These are phyloP conservation scores for Pampus argenteus DNA, from an alignment of 2,797 vertebrate genomes.

Conservation along the genomic window DNA sequence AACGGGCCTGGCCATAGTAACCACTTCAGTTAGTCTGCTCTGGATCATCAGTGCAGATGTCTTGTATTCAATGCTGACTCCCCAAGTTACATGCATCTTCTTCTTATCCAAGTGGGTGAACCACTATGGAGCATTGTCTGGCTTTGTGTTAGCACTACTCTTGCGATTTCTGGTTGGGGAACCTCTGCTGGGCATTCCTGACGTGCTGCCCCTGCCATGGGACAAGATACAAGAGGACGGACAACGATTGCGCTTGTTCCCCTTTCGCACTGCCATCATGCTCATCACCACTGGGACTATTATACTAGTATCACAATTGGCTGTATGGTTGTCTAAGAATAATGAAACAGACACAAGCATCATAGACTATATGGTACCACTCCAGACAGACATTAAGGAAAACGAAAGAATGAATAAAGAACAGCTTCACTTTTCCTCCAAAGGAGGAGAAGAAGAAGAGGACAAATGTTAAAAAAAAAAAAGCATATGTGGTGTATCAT, in stretches of 20 bases:
- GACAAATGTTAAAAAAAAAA: neutral
- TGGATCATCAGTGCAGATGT: slow-evolving; percentile 46
- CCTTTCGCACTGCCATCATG: slow-evolving; percentile 55
- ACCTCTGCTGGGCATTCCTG: slow-evolving; percentile 27
- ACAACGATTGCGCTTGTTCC: slow-evolving; percentile 20
- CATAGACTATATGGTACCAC: neutral
- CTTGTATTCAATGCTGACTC: slow-evolving; percentile 47
- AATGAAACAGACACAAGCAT: neutral
- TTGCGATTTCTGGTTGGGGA: slow-evolving; percentile 44
- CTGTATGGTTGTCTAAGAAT: slow-evolving; percentile 25
- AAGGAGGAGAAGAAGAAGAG: neutral
- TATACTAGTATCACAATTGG: slow-evolving; percentile 31
- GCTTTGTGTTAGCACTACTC: slow-evolving; percentile 37
- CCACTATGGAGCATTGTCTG: slow-evolving; percentile 35
- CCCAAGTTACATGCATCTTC: slow-evolving; percentile 48
- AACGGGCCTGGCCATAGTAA: slow-evolving; percentile 14
- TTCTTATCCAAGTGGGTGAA: slow-evolving; percentile 45
- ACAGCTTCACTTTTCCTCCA: neutral
- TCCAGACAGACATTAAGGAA: neutral
- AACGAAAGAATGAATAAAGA: slow-evolving; percentile 1
- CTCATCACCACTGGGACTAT: slow-evolving; percentile 15
- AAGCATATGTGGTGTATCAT: too few species aligned
- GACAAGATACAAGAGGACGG: slow-evolving; percentile 45
- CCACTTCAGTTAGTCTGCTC: slow-evolving; percentile 21
- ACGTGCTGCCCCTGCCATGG: slow-evolving; percentile 54